phyloP scores from a whole-genome alignment of 2,113 vertebrate species.

The Colinus virginianus region DNA sequence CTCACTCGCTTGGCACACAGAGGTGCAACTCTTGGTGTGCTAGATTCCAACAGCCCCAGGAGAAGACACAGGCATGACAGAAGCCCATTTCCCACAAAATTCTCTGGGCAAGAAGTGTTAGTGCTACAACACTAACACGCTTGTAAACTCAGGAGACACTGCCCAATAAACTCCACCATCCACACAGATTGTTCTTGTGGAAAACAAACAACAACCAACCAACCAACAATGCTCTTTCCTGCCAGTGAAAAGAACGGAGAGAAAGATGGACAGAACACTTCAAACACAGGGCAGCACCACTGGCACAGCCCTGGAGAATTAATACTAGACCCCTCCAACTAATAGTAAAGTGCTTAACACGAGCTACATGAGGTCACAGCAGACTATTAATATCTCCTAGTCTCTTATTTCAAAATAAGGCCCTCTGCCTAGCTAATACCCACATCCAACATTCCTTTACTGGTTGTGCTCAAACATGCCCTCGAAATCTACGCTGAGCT shows the following conservation, averaged over 20 bases:
- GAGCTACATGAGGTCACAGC: background rate
- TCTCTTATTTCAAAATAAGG: background rate
- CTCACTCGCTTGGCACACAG: background rate
- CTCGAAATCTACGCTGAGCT: background rate
- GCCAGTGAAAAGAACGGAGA: background rate
- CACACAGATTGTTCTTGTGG: background rate
- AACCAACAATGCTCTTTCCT: background rate
- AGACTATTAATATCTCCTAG: background rate
- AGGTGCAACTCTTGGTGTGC: background rate
- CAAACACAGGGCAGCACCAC: background rate
- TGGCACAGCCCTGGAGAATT: background rate
- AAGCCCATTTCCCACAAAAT: background rate
- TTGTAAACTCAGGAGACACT: background rate
- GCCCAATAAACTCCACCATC: background rate
- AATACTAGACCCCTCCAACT: conserved; percentile 27
- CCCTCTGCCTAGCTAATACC: background rate
- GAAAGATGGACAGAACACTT: background rate
- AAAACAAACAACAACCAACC: background rate
- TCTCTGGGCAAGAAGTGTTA: background rate
- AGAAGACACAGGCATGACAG: background rate
- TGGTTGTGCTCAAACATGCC: background rate
- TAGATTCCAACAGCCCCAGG: background rate
- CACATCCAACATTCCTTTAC: background rate
- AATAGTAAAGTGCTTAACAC: conserved; percentile 21
- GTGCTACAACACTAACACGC: background rate